Evolutionary conservation across 2,113 vertebrate species (phyloP), one percentile per base, ranked within the genome.

Genomic region (Seriola rivoliana): DNA sequence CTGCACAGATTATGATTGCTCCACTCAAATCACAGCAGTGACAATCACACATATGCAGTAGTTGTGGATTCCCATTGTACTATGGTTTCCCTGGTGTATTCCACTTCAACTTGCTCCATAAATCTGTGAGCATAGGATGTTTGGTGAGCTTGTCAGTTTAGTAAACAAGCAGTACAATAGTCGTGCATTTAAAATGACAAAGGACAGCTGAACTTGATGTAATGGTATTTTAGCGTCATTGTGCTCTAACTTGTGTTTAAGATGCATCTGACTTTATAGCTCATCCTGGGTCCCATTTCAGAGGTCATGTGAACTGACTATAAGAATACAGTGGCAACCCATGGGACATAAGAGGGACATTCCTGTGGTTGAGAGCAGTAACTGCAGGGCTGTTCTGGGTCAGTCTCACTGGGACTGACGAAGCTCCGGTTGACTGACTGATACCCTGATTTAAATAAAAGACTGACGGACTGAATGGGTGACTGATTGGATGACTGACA

Each of bases 261-360:
- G 65, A 21, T 52, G 57, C 4, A n/a, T 81, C 71, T 78, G 62
- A 55, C 48, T 78, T 55, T 34, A 78, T 44, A 67, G 62, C 63
- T 71, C 60, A 64, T 63, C 64, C 67, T 71, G 21, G n/a, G 38
- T 68, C 69, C 79, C 66, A 52, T 68, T 71, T 74, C 81, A 78
- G 68, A 89, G 93, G 89, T 92, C 90, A 91, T 93, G 93, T 91
- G 94, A 95, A 94, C 78, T 55, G 71, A 90, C 72, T 72, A n/a
- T 72, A 89, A 69, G 75, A 80, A 84, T 57, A 84, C 86, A 89
- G 82, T 82, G 88, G 83, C 60, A 78, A 70, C 79, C 84, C 89
- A 54, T 59, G 86, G 87, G 91, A 92, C 71, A 67, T 32, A 75
- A 25, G 67, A 73, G 66, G 58, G 81, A 93, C 91, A 92, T 93